Percentiles rank a stretch among this genome's conserved stretches.
phyloP scores from a whole-genome alignment of 2,113 vertebrate genomes.

The Cottus gobio region DNA sequence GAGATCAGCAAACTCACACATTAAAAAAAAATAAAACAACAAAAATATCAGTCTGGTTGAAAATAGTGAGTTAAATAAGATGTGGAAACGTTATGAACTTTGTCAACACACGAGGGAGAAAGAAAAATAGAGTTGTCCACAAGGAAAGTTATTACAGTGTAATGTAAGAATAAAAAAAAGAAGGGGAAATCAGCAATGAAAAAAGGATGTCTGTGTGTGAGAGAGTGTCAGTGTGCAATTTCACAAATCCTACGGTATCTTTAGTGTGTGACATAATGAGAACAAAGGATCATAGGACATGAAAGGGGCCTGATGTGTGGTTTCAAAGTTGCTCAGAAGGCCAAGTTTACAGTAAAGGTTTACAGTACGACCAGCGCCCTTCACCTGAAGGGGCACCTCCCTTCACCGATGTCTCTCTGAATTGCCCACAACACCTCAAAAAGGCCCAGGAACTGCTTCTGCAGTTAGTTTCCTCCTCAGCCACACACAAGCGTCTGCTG shows the following conservation, averaged over 20 bases:
- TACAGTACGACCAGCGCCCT: slow-evolving; percentile 50
- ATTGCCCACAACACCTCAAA: slow-evolving; percentile 6
- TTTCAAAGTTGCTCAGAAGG: slow-evolving; percentile 55
- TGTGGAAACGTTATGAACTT: slow-evolving; percentile 46
- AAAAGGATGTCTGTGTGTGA: slow-evolving; percentile 16
- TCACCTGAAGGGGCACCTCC: background rate
- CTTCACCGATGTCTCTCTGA: slow-evolving; percentile 16
- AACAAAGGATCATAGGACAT: slow-evolving; percentile 35
- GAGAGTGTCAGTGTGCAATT: slow-evolving; percentile 7
- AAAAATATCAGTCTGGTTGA: slow-evolving; percentile 30
- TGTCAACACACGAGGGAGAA: slow-evolving; percentile 53
- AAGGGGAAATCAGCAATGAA: slow-evolving; percentile 26
- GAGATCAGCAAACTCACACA: slow-evolving; percentile 31
- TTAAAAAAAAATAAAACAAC: slow-evolving; percentile 23
- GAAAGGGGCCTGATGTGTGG: slow-evolving; percentile 26
- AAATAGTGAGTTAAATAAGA: slow-evolving; percentile 42
- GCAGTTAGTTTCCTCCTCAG: slow-evolving; percentile 14
- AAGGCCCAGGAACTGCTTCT: background rate
- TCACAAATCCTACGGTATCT: background rate
- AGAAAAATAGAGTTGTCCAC: slow-evolving; percentile 49
- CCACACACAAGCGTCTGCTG: background rate
- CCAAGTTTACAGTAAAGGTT: slow-evolving; percentile 72
- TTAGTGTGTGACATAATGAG: slow-evolving; percentile 34
- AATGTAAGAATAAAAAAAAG: slow-evolving; percentile 33
- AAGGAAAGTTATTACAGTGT: slow-evolving; percentile 31